These are phyloP conservation scores for Ophthalmolycus amberensis DNA, from an alignment of 2,113 vertebrate species.

Conservation along the genomic window DNA sequence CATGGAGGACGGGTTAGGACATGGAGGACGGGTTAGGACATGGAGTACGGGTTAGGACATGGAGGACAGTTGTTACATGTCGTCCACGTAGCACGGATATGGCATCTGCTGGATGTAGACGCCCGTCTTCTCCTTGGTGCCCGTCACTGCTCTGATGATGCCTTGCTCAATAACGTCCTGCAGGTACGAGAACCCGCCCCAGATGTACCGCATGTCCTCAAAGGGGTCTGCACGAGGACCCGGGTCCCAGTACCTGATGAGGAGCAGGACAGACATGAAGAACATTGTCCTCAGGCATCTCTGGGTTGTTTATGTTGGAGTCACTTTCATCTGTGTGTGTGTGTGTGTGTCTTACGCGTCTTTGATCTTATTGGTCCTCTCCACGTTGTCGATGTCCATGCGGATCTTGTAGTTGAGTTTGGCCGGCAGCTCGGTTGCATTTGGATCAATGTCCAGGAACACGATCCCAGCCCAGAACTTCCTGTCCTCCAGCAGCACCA, in stretches of 20 bases:
- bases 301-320: neutral
- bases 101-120: slow-evolving; percentile 99
- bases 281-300: neutral
- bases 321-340: neutral
- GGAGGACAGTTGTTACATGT: slow-evolving; percentile 86
- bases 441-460: slow-evolving; percentile 86
- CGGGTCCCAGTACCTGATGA: slow-evolving; percentile 95
- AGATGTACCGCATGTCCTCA: slow-evolving; percentile 97
- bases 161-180: slow-evolving; percentile 96
- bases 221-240: slow-evolving; percentile 98
- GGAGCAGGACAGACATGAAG: neutral
- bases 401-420: slow-evolving; percentile 97
- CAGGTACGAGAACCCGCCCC: slow-evolving; percentile 96
- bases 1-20: no score
- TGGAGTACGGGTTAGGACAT: neutral
- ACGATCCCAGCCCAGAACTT: slow-evolving; percentile 97
- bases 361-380: slow-evolving; percentile 98
- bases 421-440: slow-evolving; percentile 85
- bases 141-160: slow-evolving; percentile 91
- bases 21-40: no score
- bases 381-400: slow-evolving; percentile 99
- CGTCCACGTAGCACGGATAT: slow-evolving; percentile 97
- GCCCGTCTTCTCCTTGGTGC: slow-evolving; percentile 90
- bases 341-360: slow-evolving; percentile 87
- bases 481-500: slow-evolving; percentile 91